These are phyloP conservation scores for Apis dorsata DNA, from an alignment of 1,140 invertebrate genomes.

Conservation along the genomic window DNA sequence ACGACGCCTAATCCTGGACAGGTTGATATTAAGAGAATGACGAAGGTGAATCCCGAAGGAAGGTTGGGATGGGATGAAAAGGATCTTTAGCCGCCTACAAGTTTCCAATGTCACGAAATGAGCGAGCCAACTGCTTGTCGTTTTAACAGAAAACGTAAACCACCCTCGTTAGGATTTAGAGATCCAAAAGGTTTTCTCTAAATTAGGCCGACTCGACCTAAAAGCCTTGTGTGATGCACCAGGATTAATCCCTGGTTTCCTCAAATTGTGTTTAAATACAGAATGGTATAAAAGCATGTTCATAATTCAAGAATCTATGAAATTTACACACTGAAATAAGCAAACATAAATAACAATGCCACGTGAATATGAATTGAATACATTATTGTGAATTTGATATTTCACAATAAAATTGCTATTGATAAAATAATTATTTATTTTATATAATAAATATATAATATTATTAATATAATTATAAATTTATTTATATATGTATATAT, in stretches of 20 bases:
- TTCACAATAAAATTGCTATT: too few species aligned
- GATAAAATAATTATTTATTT: too few species aligned
- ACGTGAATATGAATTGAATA: too few species aligned
- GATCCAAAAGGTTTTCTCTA: neutral
- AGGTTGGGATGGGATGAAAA: slow-evolving; percentile 2
- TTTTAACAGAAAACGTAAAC: neutral
- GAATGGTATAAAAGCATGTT: too few species aligned
- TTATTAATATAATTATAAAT: too few species aligned
- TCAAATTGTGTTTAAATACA: neutral
- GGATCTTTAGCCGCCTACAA: slow-evolving; percentile 58
- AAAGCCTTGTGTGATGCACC: too few species aligned
- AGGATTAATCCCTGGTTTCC: neutral
- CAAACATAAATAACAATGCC: too few species aligned
- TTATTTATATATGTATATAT: too few species aligned
- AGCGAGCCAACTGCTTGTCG: neutral
- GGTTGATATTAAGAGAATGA: slow-evolving; percentile 36
- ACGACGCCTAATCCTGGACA: slow-evolving; percentile 13
- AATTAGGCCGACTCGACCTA: neutral
- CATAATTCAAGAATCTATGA: too few species aligned
- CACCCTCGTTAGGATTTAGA: neutral
- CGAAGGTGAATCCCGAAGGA: slow-evolving; percentile 21
- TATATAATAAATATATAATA: too few species aligned
- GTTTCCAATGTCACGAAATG: slow-evolving; percentile 11
- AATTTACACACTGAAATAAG: too few species aligned
- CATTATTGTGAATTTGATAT: too few species aligned